A percentile compares a stretch with the other conserved stretches of the same genome.
These are phyloP conservation scores for Chamaea fasciata DNA, from an alignment of 2,113 vertebrate genomes.

Conservation along the genomic window DNA sequence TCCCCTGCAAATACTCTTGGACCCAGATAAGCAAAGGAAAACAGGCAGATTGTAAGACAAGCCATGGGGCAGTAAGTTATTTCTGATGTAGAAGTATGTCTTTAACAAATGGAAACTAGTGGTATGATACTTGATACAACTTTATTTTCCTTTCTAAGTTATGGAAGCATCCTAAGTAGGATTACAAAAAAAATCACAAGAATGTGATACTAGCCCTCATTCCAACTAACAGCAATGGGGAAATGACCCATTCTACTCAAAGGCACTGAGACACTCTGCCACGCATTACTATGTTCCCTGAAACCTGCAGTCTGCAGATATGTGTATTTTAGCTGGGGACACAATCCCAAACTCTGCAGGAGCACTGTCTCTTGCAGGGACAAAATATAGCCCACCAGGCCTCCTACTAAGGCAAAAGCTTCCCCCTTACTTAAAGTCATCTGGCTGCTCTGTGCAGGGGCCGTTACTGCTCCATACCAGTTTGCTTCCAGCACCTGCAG, in stretches of 20 bases:
- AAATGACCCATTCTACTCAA: neutral
- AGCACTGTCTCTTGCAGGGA: neutral
- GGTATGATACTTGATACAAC: neutral
- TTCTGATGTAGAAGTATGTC: neutral
- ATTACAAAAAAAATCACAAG: neutral
- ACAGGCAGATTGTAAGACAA: slow-evolving; percentile 20
- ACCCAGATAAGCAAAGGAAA: neutral
- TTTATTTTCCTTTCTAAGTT: neutral
- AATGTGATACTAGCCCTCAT: neutral
- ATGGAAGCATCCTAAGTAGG: neutral
- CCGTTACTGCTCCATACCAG: neutral
- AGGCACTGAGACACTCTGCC: neutral
- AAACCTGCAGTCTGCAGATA: neutral
- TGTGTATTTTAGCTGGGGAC: neutral
- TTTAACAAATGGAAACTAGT: slow-evolving; percentile 28
- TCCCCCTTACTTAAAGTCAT: neutral
- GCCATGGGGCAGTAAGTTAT: neutral
- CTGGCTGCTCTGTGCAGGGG: neutral
- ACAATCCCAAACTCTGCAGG: neutral
- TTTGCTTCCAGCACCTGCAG: neutral
- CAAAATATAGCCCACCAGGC: neutral
- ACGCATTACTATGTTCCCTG: neutral
- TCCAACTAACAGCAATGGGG: neutral
- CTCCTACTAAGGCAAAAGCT: neutral
- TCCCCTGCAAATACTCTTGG: slow-evolving; percentile 18